Conservation (phyloP, 2,888 invertebrate genomes). For the Oeneis ivallda region DNA sequence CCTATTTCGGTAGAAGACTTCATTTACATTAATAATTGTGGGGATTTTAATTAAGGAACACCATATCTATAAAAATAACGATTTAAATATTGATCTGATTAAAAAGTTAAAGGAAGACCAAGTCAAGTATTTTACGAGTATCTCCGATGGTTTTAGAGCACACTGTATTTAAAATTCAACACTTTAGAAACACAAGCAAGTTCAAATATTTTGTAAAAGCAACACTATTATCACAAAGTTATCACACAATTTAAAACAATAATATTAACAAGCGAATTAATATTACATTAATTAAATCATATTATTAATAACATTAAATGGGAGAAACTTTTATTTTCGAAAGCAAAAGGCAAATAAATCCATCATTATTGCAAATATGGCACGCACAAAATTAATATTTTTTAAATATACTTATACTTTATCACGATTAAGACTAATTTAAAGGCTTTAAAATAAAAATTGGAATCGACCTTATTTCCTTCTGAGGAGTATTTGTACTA, state of each 20-base stretch:
- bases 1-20: neutral
- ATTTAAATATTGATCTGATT: neutral
- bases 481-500: neutral
- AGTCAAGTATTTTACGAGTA: neutral
- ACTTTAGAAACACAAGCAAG: neutral
- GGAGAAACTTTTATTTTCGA: neutral
- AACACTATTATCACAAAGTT: too few species aligned
- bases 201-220: neutral
- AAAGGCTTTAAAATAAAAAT: neutral
- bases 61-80: neutral
- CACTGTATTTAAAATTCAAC: neutral
- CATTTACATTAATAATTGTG: neutral
- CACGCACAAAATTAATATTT: neutral
- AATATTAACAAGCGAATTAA: neutral
- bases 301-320: neutral
- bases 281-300: neutral
- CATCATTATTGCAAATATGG: neutral
- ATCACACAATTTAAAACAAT: neutral
- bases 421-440: too few species aligned
- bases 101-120: neutral
- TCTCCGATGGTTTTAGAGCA: constrained; percentile 4
- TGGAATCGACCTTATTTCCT: neutral
- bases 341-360: neutral
- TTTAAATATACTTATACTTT: neutral
- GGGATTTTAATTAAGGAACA: neutral